phyloP scores from a whole-genome alignment of 2,888 invertebrate species.

The Ashinkailepas kermadecensis region DNA sequence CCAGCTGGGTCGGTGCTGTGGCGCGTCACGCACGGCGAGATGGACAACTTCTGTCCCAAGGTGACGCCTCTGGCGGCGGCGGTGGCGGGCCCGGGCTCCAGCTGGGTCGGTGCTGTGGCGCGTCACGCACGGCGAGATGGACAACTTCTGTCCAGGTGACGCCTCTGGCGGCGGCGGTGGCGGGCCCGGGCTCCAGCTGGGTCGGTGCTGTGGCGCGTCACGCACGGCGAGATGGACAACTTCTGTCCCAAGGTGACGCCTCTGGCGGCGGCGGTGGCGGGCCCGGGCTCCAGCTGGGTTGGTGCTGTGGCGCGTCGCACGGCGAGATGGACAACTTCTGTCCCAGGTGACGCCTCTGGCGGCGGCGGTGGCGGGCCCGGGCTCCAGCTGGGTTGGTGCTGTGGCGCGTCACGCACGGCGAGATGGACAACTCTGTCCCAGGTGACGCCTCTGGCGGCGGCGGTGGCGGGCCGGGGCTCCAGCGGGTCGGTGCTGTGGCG shows the following conservation, averaged over 20 bases:
- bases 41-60: constrained; percentile 82
- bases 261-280: constrained; percentile 71
- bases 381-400: constrained; percentile 49
- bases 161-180: constrained; percentile 67
- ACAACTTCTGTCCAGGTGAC: constrained; percentile 77
- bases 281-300: too few species aligned
- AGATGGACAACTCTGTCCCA: constrained; percentile 77
- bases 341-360: constrained; percentile 69
- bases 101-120: constrained; percentile 68
- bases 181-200: constrained; percentile 38
- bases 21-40: constrained; percentile 80
- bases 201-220: constrained; percentile 78
- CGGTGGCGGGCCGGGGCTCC: constrained; percentile 51
- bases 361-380: constrained; percentile 58
- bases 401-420: constrained; percentile 83
- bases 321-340: constrained; percentile 81
- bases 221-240: constrained; percentile 81
- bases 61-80: constrained; percentile 69
- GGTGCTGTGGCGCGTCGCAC: constrained; percentile 82
- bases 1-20: constrained; percentile 58
- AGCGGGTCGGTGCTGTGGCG: constrained; percentile 66
- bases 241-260: constrained; percentile 71
- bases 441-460: constrained; percentile 66
- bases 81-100: constrained; percentile 47
- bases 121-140: constrained; percentile 78